phyloP scores from a whole-genome alignment of 2,888 invertebrate species.

The Charanyca ferruginea region DNA sequence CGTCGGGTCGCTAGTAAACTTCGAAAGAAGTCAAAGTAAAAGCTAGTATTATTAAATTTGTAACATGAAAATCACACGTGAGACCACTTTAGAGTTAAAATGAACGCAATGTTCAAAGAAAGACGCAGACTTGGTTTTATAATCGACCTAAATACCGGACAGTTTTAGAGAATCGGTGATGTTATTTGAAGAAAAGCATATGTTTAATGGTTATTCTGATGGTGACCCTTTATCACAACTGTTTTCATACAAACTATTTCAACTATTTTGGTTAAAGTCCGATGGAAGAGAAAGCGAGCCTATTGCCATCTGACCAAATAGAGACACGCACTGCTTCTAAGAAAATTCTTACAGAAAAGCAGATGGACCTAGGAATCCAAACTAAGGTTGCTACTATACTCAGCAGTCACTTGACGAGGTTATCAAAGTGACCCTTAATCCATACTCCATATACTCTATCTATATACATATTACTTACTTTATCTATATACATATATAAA shows the following conservation, averaged over 20 bases:
- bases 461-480: too few relatives aligned
- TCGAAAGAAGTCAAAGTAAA: too few relatives aligned
- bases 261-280: background rate
- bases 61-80: slow-evolving; percentile 22
- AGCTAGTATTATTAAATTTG: too few relatives aligned
- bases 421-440: too few relatives aligned
- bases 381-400: too few relatives aligned
- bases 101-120: slow-evolving; percentile 34
- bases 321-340: background rate
- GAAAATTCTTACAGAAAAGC: background rate
- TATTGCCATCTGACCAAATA: background rate
- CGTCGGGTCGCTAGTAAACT: too few relatives aligned
- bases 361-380: too few relatives aligned
- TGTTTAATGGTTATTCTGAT: background rate
- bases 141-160: slow-evolving; percentile 44
- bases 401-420: too few relatives aligned
- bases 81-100: slow-evolving; percentile 29
- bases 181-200: slow-evolving; percentile 34
- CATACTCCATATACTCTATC: too few relatives aligned
- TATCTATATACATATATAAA: too few relatives aligned
- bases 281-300: background rate
- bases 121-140: slow-evolving; percentile 43
- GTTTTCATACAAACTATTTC: background rate
- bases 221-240: slow-evolving; percentile 5
- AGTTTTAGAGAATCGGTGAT: slow-evolving; percentile 4